These are phyloP conservation scores for Gymnothorax javanicus DNA, from an alignment of 2,797 vertebrate genomes.

Conservation along the genomic window DNA sequence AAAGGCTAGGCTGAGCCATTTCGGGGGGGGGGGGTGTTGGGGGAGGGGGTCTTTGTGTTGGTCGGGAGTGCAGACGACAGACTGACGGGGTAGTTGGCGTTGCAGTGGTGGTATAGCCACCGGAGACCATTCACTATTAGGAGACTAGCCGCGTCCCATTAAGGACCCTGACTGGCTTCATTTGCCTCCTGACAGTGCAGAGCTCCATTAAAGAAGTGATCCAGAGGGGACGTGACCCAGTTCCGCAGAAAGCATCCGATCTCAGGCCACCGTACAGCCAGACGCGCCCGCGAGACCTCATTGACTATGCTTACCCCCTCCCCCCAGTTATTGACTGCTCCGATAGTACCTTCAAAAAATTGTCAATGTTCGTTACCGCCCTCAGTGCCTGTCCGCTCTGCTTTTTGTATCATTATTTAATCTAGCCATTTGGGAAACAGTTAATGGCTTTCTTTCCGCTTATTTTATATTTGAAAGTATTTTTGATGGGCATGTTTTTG, in stretches of 20 bases:
- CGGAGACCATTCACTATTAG: not conserved
- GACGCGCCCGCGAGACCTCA: slow-evolving; percentile 9
- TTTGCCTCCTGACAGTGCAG: slow-evolving; percentile 29
- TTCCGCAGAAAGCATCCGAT: slow-evolving; percentile 33
- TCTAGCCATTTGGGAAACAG: too few species aligned
- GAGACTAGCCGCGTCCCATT: not conserved
- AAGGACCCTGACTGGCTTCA: slow-evolving; percentile 28
- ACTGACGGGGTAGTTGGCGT: not conserved
- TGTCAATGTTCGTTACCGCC: too few species aligned
- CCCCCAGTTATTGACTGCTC: not conserved
- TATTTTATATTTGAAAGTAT: too few species aligned
- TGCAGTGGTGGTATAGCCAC: not conserved
- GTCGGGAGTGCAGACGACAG: not conserved
- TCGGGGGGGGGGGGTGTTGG: not conserved
- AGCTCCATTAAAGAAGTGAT: slow-evolving; percentile 40
- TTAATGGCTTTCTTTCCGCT: too few species aligned
- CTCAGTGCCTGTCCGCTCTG: too few species aligned
- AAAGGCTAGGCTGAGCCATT: not conserved
- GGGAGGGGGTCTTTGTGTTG: not conserved
- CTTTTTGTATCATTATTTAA: too few species aligned
- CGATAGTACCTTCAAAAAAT: not conserved
- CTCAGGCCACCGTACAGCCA: not conserved
- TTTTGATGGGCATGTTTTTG: not conserved
- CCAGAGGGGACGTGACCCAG: slow-evolving; percentile 49
- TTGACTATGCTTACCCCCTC: slow-evolving; percentile 26